These are phyloP conservation scores for Mongoloraphidia duomilia DNA, from an alignment of 2,888 invertebrate genomes.

Conservation along the genomic window DNA sequence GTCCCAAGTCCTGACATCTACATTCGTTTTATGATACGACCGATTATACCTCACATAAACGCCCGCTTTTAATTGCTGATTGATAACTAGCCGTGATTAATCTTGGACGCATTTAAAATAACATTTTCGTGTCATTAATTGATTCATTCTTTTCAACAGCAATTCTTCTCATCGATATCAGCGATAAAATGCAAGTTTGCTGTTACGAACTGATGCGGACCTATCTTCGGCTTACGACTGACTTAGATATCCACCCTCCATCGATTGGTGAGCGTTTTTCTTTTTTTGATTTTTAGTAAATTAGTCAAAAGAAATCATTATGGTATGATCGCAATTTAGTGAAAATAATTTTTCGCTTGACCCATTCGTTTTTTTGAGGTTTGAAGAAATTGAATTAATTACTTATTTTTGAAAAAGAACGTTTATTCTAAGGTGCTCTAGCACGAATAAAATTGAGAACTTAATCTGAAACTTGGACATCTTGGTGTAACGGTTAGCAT, in stretches of 20 bases:
- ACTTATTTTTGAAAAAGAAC: too few species aligned
- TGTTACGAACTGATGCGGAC: constrained; percentile 91
- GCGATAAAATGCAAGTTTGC: constrained; percentile 93
- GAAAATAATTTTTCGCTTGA: neutral
- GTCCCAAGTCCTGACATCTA: too few species aligned
- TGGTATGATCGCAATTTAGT: neutral
- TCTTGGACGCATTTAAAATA: too few species aligned
- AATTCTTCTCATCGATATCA: constrained; percentile 78
- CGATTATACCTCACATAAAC: too few species aligned
- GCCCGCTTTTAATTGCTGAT: too few species aligned
- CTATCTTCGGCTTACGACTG: constrained; percentile 75
- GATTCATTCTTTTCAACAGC: neutral
- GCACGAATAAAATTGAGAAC: too few species aligned
- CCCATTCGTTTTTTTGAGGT: neutral
- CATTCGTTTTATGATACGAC: too few species aligned
- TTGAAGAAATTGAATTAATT: neutral
- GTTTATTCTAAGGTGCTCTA: too few species aligned
- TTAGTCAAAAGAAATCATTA: neutral
- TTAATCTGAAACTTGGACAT: too few species aligned
- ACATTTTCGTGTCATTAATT: too few species aligned
- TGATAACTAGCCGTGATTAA: too few species aligned
- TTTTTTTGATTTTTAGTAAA: constrained; percentile 4
- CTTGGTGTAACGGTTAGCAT: too few species aligned
- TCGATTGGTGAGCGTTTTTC: constrained; percentile 59
- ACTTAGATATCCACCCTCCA: constrained; percentile 80